Percentiles rank a stretch among this genome's conserved stretches.
Evolutionary conservation across 2,113 vertebrate species (phyloP).

Genomic region (Lophius piscatorius): DNA sequence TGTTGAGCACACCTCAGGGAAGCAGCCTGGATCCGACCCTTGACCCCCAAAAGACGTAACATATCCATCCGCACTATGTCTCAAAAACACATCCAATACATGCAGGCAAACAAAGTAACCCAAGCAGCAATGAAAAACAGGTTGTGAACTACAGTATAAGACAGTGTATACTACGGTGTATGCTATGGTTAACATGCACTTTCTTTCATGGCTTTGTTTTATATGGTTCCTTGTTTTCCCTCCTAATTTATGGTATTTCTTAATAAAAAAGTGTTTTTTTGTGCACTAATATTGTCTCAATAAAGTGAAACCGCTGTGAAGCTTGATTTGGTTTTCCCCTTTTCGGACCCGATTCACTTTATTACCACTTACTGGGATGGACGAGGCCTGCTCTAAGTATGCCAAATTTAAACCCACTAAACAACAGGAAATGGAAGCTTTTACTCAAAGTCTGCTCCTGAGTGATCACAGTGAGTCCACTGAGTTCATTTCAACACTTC

Average conservation of each 20-base stretch:
- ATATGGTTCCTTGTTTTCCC: constrained; percentile 74
- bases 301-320: constrained; percentile 77
- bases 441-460: constrained; percentile 34
- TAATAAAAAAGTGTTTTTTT: constrained; percentile 70
- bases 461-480: constrained; percentile 54
- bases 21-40: constrained; percentile 83
- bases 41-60: constrained; percentile 44
- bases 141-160: constrained; percentile 70
- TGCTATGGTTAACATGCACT: constrained; percentile 74
- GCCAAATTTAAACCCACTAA: constrained; percentile 37
- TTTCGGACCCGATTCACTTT: constrained; percentile 55
- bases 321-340: constrained; percentile 54
- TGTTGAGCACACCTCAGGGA: constrained; percentile 78
- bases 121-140: constrained; percentile 63
- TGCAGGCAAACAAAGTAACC: constrained; percentile 57
- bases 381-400: constrained; percentile 30
- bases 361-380: constrained; percentile 47
- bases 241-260: constrained; percentile 79
- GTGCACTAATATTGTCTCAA: constrained; percentile 77
- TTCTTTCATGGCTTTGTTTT: constrained; percentile 80
- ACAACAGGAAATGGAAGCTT: constrained; percentile 31
- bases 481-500: constrained; percentile 49
- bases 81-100: constrained; percentile 61
- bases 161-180: constrained; percentile 68
- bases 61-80: constrained; percentile 63